Base-by-base conservation (phyloP, 1,140 invertebrate genomes). In the Brachionus rotundiformis region DNA sequence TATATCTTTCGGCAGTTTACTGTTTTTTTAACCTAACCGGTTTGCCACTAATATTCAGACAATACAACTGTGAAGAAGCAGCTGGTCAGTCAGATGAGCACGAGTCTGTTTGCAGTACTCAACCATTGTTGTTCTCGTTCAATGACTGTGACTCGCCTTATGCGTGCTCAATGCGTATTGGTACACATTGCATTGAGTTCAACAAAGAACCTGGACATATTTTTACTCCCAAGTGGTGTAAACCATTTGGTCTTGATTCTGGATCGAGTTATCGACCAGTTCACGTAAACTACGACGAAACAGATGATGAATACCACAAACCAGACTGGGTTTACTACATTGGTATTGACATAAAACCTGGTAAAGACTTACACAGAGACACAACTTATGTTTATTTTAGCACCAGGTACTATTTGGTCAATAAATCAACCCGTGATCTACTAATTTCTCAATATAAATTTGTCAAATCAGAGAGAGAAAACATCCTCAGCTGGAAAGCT, bases 1-100 rank as follows among this genome's bases (percentile, higher is more conserved):
- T 81, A 3, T 31, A 63, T n/a, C 8, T 81, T 27, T 81, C 79
- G 3, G 54, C 54, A 44, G 79, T 65, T 8, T 97, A 93, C 88
- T 98, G 96, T 96, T 91, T 99, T 83, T 91, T 98, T 29, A 98
- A 99, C 87, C 94, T 94, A 87, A 95, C 94, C 13, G 96, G 95
- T 0, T 7, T 82, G 8, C 81, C 81, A 2, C 16, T 82, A n/a
- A 81, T 81, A 36, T 81, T 81, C 41, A 31, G 47, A n/a, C 54
- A 81, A 29, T 82, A 31, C n/a, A 82, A 61, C 10, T 59, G 71
- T 82, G 68, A 88, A 2, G 93, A 95, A 85, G 92, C 93, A 71
- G 94, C 95, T 2, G 96, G 96, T 8, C 96, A 99, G 88, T 94
- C 93, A 86, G 92, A 92, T 75, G 96, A 98, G 86, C 94, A 98